Conservation (phyloP, 2,113 vertebrate species). For the Atrichornis clamosus region DNA sequence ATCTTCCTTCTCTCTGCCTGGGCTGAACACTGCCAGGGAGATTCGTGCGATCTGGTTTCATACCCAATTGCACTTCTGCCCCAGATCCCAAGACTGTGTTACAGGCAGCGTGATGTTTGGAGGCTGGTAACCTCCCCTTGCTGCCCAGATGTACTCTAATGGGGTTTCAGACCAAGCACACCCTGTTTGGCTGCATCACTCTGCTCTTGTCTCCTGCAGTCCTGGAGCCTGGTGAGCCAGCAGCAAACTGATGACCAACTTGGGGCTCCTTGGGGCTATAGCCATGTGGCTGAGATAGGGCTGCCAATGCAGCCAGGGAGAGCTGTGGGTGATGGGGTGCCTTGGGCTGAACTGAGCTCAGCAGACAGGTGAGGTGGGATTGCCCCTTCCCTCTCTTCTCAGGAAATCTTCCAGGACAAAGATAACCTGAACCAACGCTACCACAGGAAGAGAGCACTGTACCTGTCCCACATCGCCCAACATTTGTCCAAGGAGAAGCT, state of each 20-base stretch:
- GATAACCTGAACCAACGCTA: slow-evolving; percentile 94
- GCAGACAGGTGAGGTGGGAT: not conserved
- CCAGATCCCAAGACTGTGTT: not conserved
- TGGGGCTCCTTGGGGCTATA: not conserved
- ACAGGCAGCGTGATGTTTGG: not conserved
- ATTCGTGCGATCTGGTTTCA: not conserved
- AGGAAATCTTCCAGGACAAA: slow-evolving; percentile 90
- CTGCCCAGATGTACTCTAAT: not conserved
- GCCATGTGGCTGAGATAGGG: not conserved
- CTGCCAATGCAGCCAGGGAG: not conserved
- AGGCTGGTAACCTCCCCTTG: not conserved
- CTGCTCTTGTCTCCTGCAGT: not conserved
- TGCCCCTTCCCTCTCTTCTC: not conserved
- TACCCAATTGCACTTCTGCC: not conserved
- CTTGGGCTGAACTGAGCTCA: accelerated
- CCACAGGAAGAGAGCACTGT: slow-evolving; percentile 91
- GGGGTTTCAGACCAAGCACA: not conserved
- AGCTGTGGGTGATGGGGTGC: not conserved
- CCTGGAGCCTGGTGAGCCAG: not conserved
- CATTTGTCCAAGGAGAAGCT: slow-evolving; percentile 75
- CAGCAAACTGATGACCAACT: not conserved
- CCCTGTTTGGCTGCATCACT: not conserved
- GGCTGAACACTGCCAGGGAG: not conserved
- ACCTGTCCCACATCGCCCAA: slow-evolving; percentile 85
- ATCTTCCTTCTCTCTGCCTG: not conserved